phyloP scores from a whole-genome alignment of 2,797 vertebrate genomes.

The Avahi laniger region DNA sequence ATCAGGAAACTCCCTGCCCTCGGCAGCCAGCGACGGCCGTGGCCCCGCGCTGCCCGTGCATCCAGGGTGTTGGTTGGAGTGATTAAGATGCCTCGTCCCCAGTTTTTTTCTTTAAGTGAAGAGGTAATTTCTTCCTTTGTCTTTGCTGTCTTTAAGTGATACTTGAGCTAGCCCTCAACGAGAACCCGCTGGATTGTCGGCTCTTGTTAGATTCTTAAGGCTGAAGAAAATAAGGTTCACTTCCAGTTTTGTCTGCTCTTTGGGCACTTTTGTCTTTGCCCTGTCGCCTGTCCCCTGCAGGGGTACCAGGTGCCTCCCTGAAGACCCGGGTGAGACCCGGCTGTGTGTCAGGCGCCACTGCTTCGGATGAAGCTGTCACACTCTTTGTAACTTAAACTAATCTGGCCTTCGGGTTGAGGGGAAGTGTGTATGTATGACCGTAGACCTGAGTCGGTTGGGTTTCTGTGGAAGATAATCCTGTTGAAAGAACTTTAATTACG shows the following conservation, averaged over 20 bases:
- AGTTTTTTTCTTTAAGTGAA: background rate
- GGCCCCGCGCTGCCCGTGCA: too few species aligned
- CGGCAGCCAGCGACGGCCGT: rapidly evolving
- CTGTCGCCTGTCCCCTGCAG: background rate
- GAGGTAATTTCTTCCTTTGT: background rate
- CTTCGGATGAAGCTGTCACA: background rate
- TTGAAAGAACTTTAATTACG: background rate
- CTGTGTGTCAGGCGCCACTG: too few species aligned
- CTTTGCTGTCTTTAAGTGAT: background rate
- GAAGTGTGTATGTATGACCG: background rate
- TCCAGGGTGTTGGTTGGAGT: background rate
- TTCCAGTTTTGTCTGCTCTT: background rate
- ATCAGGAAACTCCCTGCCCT: background rate
- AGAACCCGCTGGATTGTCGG: background rate
- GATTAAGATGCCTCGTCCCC: background rate
- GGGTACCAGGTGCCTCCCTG: background rate
- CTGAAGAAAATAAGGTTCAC: background rate
- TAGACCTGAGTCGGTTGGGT: background rate
- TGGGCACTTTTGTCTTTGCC: background rate
- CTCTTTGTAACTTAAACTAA: background rate
- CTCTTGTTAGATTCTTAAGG: background rate
- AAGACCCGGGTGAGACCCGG: background rate
- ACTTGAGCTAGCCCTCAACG: background rate
- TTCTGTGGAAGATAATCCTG: background rate
- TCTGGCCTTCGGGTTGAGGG: background rate